phyloP scores from a whole-genome alignment of 2,888 invertebrate genomes.

The Aspidiotus destructor region DNA sequence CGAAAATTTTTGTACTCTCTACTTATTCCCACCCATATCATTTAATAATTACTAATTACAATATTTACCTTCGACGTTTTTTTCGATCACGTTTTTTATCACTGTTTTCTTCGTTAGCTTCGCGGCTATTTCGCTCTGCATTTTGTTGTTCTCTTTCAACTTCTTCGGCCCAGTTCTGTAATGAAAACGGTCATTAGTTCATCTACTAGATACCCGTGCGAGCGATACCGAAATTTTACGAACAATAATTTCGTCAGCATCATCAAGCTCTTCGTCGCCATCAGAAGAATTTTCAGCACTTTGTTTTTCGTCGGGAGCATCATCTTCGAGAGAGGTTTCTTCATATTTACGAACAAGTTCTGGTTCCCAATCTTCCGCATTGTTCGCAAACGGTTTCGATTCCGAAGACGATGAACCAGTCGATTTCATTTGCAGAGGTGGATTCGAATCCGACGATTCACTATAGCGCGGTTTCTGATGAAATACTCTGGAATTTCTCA shows the following conservation, averaged over 20 bases:
- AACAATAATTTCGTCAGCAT: conserved; percentile 30
- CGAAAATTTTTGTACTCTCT: too few relatives aligned
- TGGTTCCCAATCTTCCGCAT: neutral
- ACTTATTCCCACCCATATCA: neutral
- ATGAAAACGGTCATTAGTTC: conserved; percentile 13
- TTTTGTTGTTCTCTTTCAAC: conserved; percentile 45
- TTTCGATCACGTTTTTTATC: conserved; percentile 18
- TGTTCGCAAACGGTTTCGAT: too few relatives aligned
- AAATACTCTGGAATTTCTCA: conserved; percentile 8
- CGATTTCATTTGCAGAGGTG: too few relatives aligned
- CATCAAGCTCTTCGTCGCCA: neutral
- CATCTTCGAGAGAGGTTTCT: neutral
- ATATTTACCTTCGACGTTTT: conserved; percentile 27
- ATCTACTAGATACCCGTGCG: conserved; percentile 9
- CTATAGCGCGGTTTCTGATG: neutral
- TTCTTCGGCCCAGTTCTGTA: conserved; percentile 54
- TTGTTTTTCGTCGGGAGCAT: conserved; percentile 12
- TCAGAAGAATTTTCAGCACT: conserved; percentile 20
- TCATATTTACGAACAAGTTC: neutral
- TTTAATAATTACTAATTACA: neutral
- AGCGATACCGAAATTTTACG: conserved; percentile 12
- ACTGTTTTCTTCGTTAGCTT: conserved; percentile 8
- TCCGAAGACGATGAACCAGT: too few relatives aligned
- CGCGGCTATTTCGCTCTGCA: conserved; percentile 14
- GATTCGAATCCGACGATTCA: too few relatives aligned